Evolutionary conservation across 1,140 invertebrate species (phyloP), one percentile per base, ranked within the genome.

Genomic region (Venturia canescens): DNA sequence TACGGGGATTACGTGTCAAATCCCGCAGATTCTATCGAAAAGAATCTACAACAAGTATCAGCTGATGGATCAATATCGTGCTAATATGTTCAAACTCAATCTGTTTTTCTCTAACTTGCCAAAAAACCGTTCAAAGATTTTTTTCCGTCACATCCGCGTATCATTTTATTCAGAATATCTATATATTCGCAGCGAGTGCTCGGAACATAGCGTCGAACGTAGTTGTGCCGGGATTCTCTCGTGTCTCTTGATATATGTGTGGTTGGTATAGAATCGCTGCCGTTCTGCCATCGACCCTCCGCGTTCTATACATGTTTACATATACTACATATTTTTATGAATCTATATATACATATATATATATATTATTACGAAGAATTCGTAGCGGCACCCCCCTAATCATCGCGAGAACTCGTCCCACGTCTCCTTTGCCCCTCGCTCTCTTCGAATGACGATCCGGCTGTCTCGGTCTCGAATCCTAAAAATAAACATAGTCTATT

Each of bases 401-500:
- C 60, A 63, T 63, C 60, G 23, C 23, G 60, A 38, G 38, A 72
- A 72, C 31, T 48, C 70, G 38, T 26, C 70, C 38, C 70, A 7
- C 23, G 34, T 48, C 4, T 11, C 21, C 38, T 38, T 70, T 34
- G 15, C 18, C 21, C 21, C 70, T 44, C 70, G n/a, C 11, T 26
- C 60, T 57, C 23, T n/a, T 2, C 23, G 16, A 23, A 63, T 27
- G 50, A 53, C 50, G 50, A 53, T 63, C 60, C 7, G n/a, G 60
- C 11, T 26, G 60, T 72, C 70, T 44, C 70, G 70, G 60, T 72
- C 70, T 44, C 70, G 70, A 72, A 48, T 72, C 70, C 38, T 72
- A 72, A 72, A 72, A 72, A 72, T 72, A 72, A 72, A 72, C 70
- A 72, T 72, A 72, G 11, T 72, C 70, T 44, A 63, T 63, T 63